phyloP scores from a whole-genome alignment of 2,888 invertebrate genomes.

The Fissipunctia ypsillon region DNA sequence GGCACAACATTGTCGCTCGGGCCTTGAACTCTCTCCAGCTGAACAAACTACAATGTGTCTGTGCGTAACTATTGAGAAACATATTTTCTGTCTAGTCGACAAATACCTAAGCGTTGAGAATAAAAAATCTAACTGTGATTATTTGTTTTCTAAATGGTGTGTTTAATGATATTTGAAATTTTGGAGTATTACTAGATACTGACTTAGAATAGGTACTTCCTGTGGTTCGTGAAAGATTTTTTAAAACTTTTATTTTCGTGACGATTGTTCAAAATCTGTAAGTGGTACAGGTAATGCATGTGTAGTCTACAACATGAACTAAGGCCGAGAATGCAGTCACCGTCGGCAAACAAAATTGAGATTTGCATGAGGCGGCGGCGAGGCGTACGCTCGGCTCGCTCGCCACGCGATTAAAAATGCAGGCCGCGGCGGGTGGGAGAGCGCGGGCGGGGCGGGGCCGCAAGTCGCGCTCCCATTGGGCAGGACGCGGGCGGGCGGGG shows the following conservation, averaged over 20 bases:
- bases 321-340: conserved; percentile 82
- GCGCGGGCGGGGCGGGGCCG: conserved; percentile 84
- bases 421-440: conserved; percentile 85
- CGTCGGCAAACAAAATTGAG: conserved; percentile 89
- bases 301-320: conserved; percentile 82
- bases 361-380: conserved; percentile 87
- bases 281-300: conserved; percentile 59
- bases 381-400: conserved; percentile 84
- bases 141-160: conserved; percentile 18
- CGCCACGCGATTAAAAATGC: conserved; percentile 90
- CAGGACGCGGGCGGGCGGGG: conserved; percentile 70
- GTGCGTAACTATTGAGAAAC: conserved; percentile 69
- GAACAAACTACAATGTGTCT: conserved; percentile 77
- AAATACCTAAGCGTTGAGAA: conserved; percentile 52
- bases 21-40: conserved; percentile 87
- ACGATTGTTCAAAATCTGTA: neutral
- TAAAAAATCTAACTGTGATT: conserved; percentile 51
- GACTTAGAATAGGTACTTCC: neutral
- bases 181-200: neutral
- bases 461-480: conserved; percentile 71
- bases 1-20: conserved; percentile 76
- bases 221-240: neutral
- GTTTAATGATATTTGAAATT: conserved; percentile 12
- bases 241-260: neutral
- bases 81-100: conserved; percentile 68